Evolutionary conservation across 2,797 vertebrate genomes (phyloP).

Genomic region (Urophycis tenuis): DNA sequence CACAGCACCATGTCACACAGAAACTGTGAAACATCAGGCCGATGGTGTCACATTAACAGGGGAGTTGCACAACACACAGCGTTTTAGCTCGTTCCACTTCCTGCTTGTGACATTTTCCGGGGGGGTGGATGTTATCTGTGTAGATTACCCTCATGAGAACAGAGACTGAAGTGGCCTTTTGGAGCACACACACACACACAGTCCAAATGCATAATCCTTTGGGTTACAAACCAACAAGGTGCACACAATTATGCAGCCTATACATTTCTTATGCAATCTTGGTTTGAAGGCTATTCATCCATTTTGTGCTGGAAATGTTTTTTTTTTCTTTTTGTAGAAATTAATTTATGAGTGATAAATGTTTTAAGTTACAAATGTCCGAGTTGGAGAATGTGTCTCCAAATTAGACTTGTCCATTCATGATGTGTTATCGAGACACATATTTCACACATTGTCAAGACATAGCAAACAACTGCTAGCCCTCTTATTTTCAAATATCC

Average conservation of each 20-base stretch:
- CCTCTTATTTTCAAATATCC: not conserved
- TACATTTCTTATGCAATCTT: not conserved
- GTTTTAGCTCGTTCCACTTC: not conserved
- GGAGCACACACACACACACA: not conserved
- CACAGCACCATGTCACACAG: not conserved
- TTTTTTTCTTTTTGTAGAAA: not conserved
- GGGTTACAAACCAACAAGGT: not conserved
- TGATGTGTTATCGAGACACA: not conserved
- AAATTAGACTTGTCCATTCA: not conserved
- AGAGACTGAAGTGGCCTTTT: not conserved
- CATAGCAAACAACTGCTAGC: not conserved
- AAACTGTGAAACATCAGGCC: not conserved
- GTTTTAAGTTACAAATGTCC: not conserved
- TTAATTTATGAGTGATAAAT: not conserved
- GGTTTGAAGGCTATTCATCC: not conserved
- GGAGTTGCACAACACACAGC: not conserved
- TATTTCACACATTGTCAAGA: not conserved
- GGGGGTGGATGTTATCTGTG: not conserved
- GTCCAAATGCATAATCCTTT: not conserved
- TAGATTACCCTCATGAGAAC: not conserved
- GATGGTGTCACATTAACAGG: not conserved
- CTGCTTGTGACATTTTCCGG: too few species aligned
- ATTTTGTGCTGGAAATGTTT: not conserved
- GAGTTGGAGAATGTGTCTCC: not conserved
- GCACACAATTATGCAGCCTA: not conserved